phyloP scores from a whole-genome alignment of 2,888 invertebrate species.

The Eupelmus urozonus region DNA sequence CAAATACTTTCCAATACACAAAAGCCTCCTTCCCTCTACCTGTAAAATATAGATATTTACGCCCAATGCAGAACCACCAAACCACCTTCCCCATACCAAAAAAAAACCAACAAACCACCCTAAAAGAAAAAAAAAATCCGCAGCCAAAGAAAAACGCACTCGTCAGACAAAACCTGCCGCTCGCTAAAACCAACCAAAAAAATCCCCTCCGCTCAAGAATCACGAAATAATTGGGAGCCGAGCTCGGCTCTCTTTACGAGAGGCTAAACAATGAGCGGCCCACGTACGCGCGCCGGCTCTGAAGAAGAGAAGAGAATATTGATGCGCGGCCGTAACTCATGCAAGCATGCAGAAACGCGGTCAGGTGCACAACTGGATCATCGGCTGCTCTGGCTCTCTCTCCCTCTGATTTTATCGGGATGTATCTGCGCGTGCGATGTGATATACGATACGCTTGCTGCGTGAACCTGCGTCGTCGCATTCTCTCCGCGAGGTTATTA shows the following conservation, averaged over 20 bases:
- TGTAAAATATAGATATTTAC: no score
- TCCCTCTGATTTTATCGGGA: slow-evolving; percentile 47
- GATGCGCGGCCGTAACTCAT: slow-evolving; percentile 70
- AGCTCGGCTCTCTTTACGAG: slow-evolving; percentile 46
- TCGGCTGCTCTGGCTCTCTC: slow-evolving; percentile 53
- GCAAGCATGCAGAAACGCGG: slow-evolving; percentile 68
- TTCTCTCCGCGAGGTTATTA: slow-evolving; percentile 9
- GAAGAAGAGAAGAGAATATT: slow-evolving; percentile 61
- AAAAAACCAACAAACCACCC: no score
- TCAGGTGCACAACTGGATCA: slow-evolving; percentile 75
- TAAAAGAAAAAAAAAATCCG: no score
- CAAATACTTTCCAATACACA: no score
- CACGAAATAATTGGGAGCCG: slow-evolving; percentile 51
- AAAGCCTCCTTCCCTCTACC: no score
- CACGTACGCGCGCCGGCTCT: slow-evolving; percentile 8
- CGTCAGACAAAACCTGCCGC: no score
- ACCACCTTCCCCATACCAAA: no score
- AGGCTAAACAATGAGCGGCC: slow-evolving; percentile 49
- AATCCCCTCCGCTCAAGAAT: slow-evolving; percentile 42
- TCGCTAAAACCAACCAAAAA: no score
- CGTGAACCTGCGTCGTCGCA: neutral
- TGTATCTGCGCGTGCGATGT: slow-evolving; percentile 11
- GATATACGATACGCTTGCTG: slow-evolving; percentile 10
- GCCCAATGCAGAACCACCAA: no score
- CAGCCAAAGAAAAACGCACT: no score